Percentiles rank a stretch among this genome's conserved stretches.
These are phyloP conservation scores for Sminthurinus aureus DNA, from an alignment of 2,888 invertebrate species.

Conservation along the genomic window DNA sequence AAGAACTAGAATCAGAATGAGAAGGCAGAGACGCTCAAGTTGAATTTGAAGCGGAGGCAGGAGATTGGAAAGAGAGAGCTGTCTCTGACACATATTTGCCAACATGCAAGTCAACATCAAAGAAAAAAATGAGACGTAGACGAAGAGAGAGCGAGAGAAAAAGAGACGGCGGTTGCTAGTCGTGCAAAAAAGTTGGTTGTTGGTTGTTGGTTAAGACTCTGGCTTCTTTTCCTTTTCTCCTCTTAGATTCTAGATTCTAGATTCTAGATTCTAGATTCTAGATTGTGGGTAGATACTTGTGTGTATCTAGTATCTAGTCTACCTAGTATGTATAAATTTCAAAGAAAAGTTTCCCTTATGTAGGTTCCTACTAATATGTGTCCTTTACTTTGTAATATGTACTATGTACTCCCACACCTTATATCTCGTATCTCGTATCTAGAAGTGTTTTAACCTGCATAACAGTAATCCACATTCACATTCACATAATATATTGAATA, in stretches of 20 bases:
- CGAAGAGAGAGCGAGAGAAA: neutral
- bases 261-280: neutral
- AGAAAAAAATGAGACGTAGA: slow-evolving; percentile 7
- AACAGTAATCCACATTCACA: too few relatives aligned
- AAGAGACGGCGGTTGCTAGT: slow-evolving; percentile 13
- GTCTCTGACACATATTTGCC: slow-evolving; percentile 40
- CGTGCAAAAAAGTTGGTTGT: slow-evolving; percentile 11
- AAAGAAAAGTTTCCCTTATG: too few relatives aligned
- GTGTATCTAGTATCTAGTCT: neutral
- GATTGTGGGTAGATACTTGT: neutral
- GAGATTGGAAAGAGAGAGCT: slow-evolving; percentile 12
- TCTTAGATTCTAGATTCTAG: neutral
- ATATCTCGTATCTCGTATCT: too few relatives aligned
- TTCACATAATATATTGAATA: too few relatives aligned
- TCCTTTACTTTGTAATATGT: too few relatives aligned
- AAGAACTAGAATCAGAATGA: too few relatives aligned
- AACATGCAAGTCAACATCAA: slow-evolving; percentile 36
- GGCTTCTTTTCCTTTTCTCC: neutral
- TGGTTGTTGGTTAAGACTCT: too few relatives aligned
- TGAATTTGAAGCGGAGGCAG: slow-evolving; percentile 1
- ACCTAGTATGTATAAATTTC: neutral
- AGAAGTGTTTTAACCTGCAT: too few relatives aligned
- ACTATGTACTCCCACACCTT: too few relatives aligned
- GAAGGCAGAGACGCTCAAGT: too few relatives aligned
- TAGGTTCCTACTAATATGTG: too few relatives aligned